These are phyloP conservation scores for Microctonus hyperodae DNA, from an alignment of 2,888 invertebrate species.

Conservation along the genomic window DNA sequence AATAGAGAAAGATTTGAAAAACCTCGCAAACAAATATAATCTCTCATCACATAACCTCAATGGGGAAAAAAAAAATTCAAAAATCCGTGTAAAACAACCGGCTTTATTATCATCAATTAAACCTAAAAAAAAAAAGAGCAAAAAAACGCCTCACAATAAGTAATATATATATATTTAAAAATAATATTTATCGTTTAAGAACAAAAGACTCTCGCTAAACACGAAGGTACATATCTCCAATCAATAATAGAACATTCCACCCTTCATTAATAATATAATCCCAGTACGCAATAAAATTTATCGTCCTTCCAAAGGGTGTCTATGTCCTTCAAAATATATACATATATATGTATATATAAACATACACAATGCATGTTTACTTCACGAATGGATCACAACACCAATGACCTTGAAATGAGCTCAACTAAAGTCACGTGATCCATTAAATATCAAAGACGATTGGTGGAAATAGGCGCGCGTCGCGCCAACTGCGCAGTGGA, in stretches of 20 bases:
- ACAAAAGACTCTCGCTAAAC: neutral
- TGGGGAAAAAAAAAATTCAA: neutral
- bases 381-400: slow-evolving; percentile 56
- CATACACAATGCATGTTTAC: slow-evolving; percentile 46
- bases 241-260: neutral
- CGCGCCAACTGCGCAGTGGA: slow-evolving; percentile 36
- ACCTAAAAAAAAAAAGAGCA: neutral
- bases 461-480: slow-evolving; percentile 24
- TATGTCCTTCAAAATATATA: neutral
- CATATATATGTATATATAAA: neutral
- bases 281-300: neutral
- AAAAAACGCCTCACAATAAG: neutral
- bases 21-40: neutral
- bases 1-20: neutral
- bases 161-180: neutral
- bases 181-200: neutral
- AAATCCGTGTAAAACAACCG: neutral
- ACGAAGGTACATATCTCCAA: neutral
- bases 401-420: slow-evolving; percentile 59
- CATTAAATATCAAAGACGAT: slow-evolving; percentile 24
- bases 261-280: neutral
- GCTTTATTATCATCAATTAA: neutral
- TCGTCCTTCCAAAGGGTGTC: slow-evolving; percentile 9
- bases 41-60: neutral
- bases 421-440: slow-evolving; percentile 51